These are phyloP conservation scores for Percopsis omiscomaycus DNA, from an alignment of 2,797 vertebrate genomes.

Conservation along the genomic window DNA sequence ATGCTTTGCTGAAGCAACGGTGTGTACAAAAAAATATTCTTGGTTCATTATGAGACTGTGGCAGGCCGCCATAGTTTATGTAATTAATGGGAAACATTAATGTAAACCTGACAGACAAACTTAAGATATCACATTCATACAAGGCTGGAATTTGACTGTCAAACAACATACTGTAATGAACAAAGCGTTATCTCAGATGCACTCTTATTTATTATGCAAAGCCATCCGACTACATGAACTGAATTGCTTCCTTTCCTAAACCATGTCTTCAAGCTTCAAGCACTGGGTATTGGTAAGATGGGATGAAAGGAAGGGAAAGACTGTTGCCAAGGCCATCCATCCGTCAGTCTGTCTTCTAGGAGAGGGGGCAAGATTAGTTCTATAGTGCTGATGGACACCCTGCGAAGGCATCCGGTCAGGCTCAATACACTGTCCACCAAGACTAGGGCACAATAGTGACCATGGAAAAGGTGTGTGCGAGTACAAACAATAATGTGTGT, in stretches of 20 bases:
- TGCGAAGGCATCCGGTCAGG: conserved; percentile 25
- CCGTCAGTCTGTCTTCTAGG: conserved; percentile 30
- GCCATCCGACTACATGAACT: not conserved
- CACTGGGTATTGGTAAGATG: conserved; percentile 18
- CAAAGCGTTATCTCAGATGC: not conserved
- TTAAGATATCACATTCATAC: not conserved
- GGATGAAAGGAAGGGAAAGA: conserved; percentile 37
- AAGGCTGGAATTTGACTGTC: not conserved
- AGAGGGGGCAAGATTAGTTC: conserved; percentile 46
- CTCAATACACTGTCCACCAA: conserved; percentile 36
- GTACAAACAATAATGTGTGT: conserved; percentile 10
- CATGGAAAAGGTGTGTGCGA: not conserved
- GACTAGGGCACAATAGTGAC: conserved; percentile 1
- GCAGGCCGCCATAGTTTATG: too few species aligned
- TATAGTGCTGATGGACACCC: conserved; percentile 41
- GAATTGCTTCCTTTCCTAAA: conserved; percentile 2
- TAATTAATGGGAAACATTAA: too few species aligned
- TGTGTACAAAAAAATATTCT: too few species aligned
- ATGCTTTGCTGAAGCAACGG: too few species aligned
- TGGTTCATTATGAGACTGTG: too few species aligned
- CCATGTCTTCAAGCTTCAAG: not conserved
- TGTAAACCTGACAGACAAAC: not conserved
- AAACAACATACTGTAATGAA: not conserved
- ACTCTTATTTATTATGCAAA: not conserved
- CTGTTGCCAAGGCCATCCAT: conserved; percentile 32